Base-by-base conservation (phyloP, 2,113 vertebrate species). In the Nettapus auritus region DNA sequence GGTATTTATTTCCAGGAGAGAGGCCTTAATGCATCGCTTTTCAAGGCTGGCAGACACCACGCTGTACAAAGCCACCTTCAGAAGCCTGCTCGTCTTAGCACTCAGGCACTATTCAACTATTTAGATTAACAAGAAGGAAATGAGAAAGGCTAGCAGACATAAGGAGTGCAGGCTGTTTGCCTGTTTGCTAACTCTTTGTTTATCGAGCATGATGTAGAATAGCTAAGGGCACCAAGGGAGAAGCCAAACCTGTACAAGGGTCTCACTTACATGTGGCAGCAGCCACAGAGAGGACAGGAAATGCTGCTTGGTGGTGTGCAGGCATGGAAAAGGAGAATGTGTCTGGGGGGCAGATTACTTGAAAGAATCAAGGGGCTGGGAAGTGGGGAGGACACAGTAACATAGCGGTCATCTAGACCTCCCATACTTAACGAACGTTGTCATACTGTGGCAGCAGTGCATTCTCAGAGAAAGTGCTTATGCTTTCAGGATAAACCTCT, bases 61-160 rank as follows among this genome's bases (percentile, higher is more conserved):
- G 33, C 87, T 76, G 21, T 50, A 42, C 55, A 38, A 64, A 79
- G 33, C 28, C 29, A 48, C 34, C 31, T 40, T 66, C 20, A 5
- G 16, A 87, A 92, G 23, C 23, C 76, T 55, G 15, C 29, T 78
- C 34, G 13, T 70, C 68, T 50, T 69, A 74, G 83, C 73, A 38
- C n/a, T 77, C 28, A 46, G 60, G 28, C 0, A 0, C 29, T 75
- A 36, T 52, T 77, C 38, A 81, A 4, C 36, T 50, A 20, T 81
- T 70, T 60, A 67, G 64, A 34, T 71, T 78, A 33, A 71, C 29
- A 83, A 74, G 28, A 75, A 70, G 11, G 33, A 59, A 78, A 62
- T 59, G 13, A 52, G 40, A 67, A 90, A 62, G 18, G 36, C 67
- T 74, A 78, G 36, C 60, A 86, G 19, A 33, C 31, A 0, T 34